phyloP scores from a whole-genome alignment of 2,888 invertebrate genomes.

The Melinopterus prodromus region DNA sequence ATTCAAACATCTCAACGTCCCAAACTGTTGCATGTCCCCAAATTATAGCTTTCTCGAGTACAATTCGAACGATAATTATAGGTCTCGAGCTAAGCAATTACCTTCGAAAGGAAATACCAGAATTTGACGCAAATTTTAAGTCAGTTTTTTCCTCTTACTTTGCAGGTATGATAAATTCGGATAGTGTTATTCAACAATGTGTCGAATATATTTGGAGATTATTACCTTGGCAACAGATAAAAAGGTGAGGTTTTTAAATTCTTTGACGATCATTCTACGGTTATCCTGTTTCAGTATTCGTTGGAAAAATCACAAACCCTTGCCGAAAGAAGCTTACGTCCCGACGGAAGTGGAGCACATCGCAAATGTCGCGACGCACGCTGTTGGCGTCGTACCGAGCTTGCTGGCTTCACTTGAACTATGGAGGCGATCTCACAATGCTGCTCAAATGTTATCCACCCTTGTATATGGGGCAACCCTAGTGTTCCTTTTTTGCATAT shows the following conservation, averaged over 20 bases:
- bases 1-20: background rate
- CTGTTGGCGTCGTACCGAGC: slow-evolving; percentile 87
- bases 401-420: slow-evolving; percentile 80
- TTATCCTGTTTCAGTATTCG: slow-evolving; percentile 54
- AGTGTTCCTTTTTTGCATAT: slow-evolving; percentile 85
- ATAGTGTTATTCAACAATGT: slow-evolving; percentile 50
- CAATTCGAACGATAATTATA: background rate
- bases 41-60: background rate
- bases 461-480: slow-evolving; percentile 87
- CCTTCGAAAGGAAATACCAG: background rate
- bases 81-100: background rate
- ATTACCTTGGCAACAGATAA: slow-evolving; percentile 52
- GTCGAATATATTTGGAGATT: slow-evolving; percentile 44
- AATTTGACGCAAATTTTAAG: background rate
- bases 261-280: too few relatives aligned
- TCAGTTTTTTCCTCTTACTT: slow-evolving; percentile 32
- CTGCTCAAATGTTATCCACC: slow-evolving; percentile 81
- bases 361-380: slow-evolving; percentile 92
- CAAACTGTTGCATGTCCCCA: background rate
- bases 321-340: slow-evolving; percentile 80
- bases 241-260: slow-evolving; percentile 47
- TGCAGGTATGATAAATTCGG: slow-evolving; percentile 56
- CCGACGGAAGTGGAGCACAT: slow-evolving; percentile 91
- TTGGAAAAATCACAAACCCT: slow-evolving; percentile 84
- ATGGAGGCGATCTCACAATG: slow-evolving; percentile 75